These are phyloP conservation scores for Heteromurus nitidus DNA, from an alignment of 2,888 invertebrate species.

Conservation along the genomic window DNA sequence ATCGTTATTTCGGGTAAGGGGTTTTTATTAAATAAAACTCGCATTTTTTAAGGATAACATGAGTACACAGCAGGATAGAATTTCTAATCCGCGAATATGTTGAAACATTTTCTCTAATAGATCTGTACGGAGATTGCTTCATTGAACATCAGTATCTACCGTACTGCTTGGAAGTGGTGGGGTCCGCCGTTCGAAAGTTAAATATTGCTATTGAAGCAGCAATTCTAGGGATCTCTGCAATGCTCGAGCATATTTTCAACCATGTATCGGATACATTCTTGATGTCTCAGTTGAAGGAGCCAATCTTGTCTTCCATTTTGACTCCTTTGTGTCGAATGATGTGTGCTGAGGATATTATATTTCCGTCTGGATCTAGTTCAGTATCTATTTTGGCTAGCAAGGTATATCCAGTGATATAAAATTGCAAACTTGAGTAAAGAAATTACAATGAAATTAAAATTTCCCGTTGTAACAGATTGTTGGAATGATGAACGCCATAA, in stretches of 20 bases:
- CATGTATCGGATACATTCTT: constrained; percentile 70
- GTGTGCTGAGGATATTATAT: constrained; percentile 85
- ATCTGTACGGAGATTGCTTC: constrained; percentile 73
- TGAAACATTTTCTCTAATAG: no score
- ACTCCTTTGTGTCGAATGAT: constrained; percentile 88
- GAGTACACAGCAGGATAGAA: no score
- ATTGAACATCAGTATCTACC: constrained; percentile 72
- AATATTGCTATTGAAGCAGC: constrained; percentile 70
- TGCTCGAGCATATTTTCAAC: constrained; percentile 67
- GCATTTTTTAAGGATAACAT: no score
- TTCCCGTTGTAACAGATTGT: constrained; percentile 53
- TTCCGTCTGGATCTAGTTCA: constrained; percentile 87
- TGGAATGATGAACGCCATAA: constrained; percentile 69
- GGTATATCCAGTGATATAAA: no score
- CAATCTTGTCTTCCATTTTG: constrained; percentile 87
- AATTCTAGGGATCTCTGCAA: constrained; percentile 68
- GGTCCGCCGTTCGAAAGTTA: constrained; percentile 68
- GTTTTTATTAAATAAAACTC: no score
- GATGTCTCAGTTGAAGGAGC: constrained; percentile 79
- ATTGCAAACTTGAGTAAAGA: no score
- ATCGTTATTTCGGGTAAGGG: constrained; percentile 90
- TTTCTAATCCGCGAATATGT: no score
- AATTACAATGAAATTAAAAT: no score
- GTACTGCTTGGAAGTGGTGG: constrained; percentile 70
- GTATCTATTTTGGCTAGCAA: constrained; percentile 87